Percentiles rank a stretch among this genome's conserved stretches.
Evolutionary conservation across 2,888 invertebrate species (phyloP).

Genomic region (Drosophila subquinaria): DNA sequence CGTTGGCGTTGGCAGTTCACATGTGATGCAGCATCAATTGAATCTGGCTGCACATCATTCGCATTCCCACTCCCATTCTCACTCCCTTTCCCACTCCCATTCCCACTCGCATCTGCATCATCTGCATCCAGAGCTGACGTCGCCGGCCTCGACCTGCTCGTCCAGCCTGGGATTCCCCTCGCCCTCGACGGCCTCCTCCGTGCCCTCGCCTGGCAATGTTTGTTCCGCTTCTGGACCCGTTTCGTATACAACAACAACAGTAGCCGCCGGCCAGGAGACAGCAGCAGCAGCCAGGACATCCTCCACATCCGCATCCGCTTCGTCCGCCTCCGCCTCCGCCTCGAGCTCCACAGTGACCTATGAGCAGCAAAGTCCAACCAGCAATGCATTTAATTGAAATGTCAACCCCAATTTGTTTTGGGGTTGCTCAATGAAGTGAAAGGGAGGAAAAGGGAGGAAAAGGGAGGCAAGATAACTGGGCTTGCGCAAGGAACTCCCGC

Average conservation of each 20-base stretch:
- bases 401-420: conserved; percentile 74
- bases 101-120: conserved; percentile 49
- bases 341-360: conserved; percentile 63
- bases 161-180: conserved; percentile 74
- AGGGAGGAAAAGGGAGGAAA: not conserved
- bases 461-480: not conserved
- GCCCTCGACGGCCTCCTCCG: conserved; percentile 76
- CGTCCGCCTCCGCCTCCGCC: not conserved
- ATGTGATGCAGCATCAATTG: conserved; percentile 55
- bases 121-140: conserved; percentile 69
- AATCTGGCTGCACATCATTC: conserved; percentile 57
- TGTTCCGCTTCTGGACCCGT: conserved; percentile 15
- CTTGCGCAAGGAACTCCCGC: conserved; percentile 70
- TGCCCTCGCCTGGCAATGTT: conserved; percentile 76
- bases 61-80: not conserved
- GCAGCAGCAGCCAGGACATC: conserved; percentile 26
- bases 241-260: conserved; percentile 11
- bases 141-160: conserved; percentile 79
- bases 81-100: not conserved
- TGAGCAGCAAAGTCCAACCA: conserved; percentile 81
- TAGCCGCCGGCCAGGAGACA: conserved; percentile 28
- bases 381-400: conserved; percentile 83
- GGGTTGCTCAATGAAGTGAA: conserved; percentile 45
- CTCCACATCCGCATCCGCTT: conserved; percentile 15
- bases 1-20: conserved; percentile 57